These are phyloP conservation scores for Eristalis intricaria DNA, from an alignment of 2,888 invertebrate species.

Conservation along the genomic window DNA sequence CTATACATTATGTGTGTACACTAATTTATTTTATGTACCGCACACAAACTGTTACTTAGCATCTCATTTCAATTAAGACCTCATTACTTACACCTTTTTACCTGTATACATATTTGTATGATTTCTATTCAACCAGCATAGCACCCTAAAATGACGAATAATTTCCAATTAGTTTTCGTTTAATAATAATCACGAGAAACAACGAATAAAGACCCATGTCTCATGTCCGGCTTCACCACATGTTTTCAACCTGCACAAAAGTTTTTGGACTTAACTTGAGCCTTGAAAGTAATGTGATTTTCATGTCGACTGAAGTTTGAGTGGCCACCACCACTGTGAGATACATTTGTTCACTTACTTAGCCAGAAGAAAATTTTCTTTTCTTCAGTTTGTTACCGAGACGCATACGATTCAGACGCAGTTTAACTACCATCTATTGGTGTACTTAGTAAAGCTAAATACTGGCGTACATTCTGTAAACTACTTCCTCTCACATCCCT, in stretches of 20 bases:
- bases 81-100: constrained; percentile 47
- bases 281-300: background rate
- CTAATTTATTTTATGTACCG: background rate
- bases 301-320: constrained; percentile 22
- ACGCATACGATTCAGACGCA: constrained; percentile 81
- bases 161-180: constrained; percentile 29
- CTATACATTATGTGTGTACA: background rate
- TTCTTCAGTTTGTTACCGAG: constrained; percentile 81
- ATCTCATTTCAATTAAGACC: constrained; percentile 53
- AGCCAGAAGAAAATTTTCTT: constrained; percentile 78
- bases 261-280: constrained; percentile 36
- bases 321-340: constrained; percentile 56
- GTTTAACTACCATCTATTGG: constrained; percentile 30
- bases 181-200: constrained; percentile 35
- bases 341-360: constrained; percentile 76
- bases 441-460: constrained; percentile 30
- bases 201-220: constrained; percentile 11
- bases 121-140: constrained; percentile 36
- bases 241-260: constrained; percentile 45
- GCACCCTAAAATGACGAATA: constrained; percentile 23
- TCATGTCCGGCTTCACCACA: constrained; percentile 36
- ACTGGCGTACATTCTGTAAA: constrained; percentile 31
- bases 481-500: constrained; percentile 2
- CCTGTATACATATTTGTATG: constrained; percentile 31
- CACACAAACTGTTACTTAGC: background rate